Base-by-base conservation (phyloP, 2,888 invertebrate genomes). In the Byasa hedistus region DNA sequence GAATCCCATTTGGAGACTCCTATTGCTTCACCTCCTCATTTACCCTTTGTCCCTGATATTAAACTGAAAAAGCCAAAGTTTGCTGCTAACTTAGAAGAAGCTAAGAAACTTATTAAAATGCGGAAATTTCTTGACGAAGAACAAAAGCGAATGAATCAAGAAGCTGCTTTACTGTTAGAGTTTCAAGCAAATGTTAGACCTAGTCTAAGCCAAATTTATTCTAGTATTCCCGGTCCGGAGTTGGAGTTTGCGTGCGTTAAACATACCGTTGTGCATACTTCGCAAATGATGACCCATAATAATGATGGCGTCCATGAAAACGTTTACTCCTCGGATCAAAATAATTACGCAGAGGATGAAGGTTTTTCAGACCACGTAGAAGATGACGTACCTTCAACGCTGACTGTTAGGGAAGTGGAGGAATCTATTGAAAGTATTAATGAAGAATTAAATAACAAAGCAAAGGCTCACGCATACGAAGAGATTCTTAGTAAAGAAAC, bases 31-130 rank as follows among this genome's bases (percentile, higher is more conserved):
- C 88, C 89, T 0, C 87, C 89, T 2, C 76, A 87, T 48, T 69
- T 90, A 19, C 85, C 89, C 2, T 89, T 89, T 65, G 88, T 89
- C 1, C 88, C 90, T n/a, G 90, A 91, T 59, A 83, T 92, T 0
- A 92, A 92, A 19, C 74, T 93, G 36, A 94, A 93, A 70, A 95
- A 95, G 78, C 94, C 94, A 0, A 95, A 94, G 85, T 93, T 94
- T 66, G 95, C 95, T 0, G 93, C 94, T 0, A 95, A 95, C 79
- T 90, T 95, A 56, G 91, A 92, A 72, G 95, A 95, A 85, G 94
- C 95, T 0, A 93, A 92, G 73, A 92, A 92, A 72, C 82, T 95
- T 62, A 94, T 94, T 92, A 94, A 94, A 81, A 93, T 94, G 79
- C 86, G 95, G 8, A 94, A 93, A 70, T 93, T 94, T 71, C 81